Evolutionary conservation across 2,797 vertebrate species (phyloP).

Genomic region (Allochrocebus solatus): DNA sequence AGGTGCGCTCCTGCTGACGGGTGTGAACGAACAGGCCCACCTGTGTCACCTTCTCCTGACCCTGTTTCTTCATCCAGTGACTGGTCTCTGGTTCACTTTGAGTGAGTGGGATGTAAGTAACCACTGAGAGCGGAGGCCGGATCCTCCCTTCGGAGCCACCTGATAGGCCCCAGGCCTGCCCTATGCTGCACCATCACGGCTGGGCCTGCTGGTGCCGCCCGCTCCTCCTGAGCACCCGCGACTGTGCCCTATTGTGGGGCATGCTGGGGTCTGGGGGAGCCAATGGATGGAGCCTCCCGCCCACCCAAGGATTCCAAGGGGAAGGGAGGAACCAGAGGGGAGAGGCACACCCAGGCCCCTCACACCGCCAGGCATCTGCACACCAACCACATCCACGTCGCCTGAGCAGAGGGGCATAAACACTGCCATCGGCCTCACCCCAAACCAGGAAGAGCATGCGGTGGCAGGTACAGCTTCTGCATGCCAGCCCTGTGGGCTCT

Average conservation of each 20-base stretch:
- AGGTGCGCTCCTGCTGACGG: neutral
- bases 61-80: neutral
- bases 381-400: no score
- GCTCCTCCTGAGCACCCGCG: neutral
- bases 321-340: neutral
- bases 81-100: neutral
- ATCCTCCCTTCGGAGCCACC: neutral
- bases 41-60: neutral
- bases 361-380: neutral
- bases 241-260: neutral
- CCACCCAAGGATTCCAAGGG: neutral
- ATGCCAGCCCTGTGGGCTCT: neutral
- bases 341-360: neutral
- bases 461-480: no score
- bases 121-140: neutral
- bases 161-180: neutral
- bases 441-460: accelerated
- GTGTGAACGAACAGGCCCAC: neutral
- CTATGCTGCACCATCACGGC: neutral
- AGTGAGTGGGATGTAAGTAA: neutral
- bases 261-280: neutral
- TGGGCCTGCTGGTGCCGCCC: neutral
- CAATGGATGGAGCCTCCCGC: accelerated
- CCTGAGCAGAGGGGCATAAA: neutral
- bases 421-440: neutral